phyloP scores from a whole-genome alignment of 2,113 vertebrate genomes.

The Toxotes jaculatrix region DNA sequence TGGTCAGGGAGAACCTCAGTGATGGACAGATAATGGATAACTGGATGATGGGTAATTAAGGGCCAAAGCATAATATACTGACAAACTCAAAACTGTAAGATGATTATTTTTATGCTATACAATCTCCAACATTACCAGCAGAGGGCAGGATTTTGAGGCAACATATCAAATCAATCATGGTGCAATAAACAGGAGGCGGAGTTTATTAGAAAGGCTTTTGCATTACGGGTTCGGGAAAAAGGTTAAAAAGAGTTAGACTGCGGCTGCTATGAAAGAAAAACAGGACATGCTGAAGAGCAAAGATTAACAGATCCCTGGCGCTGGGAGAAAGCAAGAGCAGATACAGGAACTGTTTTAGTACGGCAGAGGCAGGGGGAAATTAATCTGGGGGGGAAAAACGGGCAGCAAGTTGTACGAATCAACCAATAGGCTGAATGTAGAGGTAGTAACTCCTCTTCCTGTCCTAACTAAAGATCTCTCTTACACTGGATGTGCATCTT shows the following conservation, averaged over 20 bases:
- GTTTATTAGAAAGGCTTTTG: slow-evolving; percentile 42
- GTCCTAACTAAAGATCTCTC: neutral
- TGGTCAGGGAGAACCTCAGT: neutral
- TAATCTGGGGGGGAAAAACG: slow-evolving; percentile 61
- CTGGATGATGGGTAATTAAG: no score
- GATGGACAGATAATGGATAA: neutral
- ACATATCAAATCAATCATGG: slow-evolving; percentile 81
- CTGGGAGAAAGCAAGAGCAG: slow-evolving; percentile 65
- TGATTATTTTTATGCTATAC: neutral
- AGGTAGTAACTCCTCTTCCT: neutral
- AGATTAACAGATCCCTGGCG: slow-evolving; percentile 40
- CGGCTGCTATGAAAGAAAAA: slow-evolving; percentile 66
- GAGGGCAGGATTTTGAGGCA: slow-evolving; percentile 81
- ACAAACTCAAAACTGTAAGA: no score
- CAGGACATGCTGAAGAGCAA: slow-evolving; percentile 69
- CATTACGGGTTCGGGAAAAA: slow-evolving; percentile 7
- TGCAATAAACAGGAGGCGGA: slow-evolving; percentile 39
- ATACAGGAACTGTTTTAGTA: slow-evolving; percentile 67
- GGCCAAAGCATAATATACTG: no score
- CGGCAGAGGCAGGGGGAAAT: slow-evolving; percentile 63
- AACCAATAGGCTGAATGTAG: neutral
- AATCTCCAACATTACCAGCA: slow-evolving; percentile 31
- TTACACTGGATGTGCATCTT: neutral
- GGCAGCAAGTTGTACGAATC: slow-evolving; percentile 46
- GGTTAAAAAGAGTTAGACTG: slow-evolving; percentile 55